Evolutionary conservation across 2,888 invertebrate genomes (phyloP), one percentile per base, ranked within the genome.

Genomic region (Achlya flavicornis): DNA sequence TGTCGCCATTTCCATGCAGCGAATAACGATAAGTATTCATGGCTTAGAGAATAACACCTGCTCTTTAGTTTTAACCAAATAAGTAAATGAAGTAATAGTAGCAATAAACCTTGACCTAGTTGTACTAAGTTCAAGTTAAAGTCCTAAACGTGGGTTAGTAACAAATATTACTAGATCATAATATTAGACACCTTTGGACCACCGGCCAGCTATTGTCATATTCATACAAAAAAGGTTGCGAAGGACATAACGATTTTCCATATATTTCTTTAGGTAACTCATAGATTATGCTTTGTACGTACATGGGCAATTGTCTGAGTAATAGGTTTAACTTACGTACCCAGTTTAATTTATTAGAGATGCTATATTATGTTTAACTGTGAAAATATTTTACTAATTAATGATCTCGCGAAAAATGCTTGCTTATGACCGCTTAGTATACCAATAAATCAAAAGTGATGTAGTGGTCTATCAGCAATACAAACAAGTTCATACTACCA

Each of bases 121-220:
- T 46, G 16, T 5, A 2, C 19, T 53, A 53, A 53, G 53, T 53
- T 53, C 53, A 53, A 53, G 53, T 19, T 53, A 53, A 53, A 53
- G 53, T 19, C 4, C 19, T 16, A 53, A 53, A 53, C 53, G 53
- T 53, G 53, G 19, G 53, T 0, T 41, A 41, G 12, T 41, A 12
- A 38, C 38, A 16, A 48, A 53, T 16, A 53, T 53, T 53, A 19
- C 53, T 53, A 53, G 53, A 53, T 53, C 19, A 53, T n/a, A n/a
- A n/a, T 19, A 53, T 53, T 19, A 10, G 53, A 53, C 16, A 10
- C 8, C 19, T 53, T 53, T 19, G 53, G 6, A 16, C 48, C 19
- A 53, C 53, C n/a, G 53, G 53, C 53, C 7, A 53, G 19, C 16
- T 6, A 53, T 53, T 53, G 53, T 53, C 10, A 19, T 3, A 19